Percentiles rank a stretch among this genome's conserved stretches.
Conservation (phyloP, 2,888 invertebrate species). For the Eubasilissa splendida region DNA sequence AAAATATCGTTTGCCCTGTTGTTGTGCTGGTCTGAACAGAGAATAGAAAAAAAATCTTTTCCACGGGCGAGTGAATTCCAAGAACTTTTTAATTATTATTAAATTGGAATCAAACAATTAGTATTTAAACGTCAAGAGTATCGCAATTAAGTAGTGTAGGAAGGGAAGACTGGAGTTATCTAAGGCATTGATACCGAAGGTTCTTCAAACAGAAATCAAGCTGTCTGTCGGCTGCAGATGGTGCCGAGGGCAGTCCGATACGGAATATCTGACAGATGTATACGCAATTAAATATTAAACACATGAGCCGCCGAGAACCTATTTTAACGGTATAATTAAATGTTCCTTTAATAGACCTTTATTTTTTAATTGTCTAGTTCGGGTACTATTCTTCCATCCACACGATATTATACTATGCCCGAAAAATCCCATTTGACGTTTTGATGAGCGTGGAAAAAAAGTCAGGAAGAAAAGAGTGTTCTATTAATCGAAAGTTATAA, state of each 20-base stretch:
- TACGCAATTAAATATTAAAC: slow-evolving; percentile 57
- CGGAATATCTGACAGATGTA: slow-evolving; percentile 56
- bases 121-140: slow-evolving; percentile 10
- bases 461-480: background rate
- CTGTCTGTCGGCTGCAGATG: slow-evolving; percentile 29
- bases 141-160: slow-evolving; percentile 33
- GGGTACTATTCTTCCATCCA: slow-evolving; percentile 19
- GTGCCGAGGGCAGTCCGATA: slow-evolving; percentile 46
- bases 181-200: background rate
- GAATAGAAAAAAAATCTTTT: background rate
- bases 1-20: background rate
- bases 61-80: background rate
- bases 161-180: slow-evolving; percentile 8
- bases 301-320: slow-evolving; percentile 43
- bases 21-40: background rate
- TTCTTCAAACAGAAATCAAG: slow-evolving; percentile 28
- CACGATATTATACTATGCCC: slow-evolving; percentile 6
- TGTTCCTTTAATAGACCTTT: slow-evolving; percentile 52
- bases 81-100: slow-evolving; percentile 7
- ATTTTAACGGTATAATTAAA: slow-evolving; percentile 58
- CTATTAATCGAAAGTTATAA: slow-evolving; percentile 6
- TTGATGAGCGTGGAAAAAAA: slow-evolving; percentile 40
- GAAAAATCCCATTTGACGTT: slow-evolving; percentile 38
- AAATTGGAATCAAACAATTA: slow-evolving; percentile 16
- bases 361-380: slow-evolving; percentile 45